These are phyloP conservation scores for Ciconia nigra DNA, from an alignment of 2,797 vertebrate genomes.

Conservation along the genomic window DNA sequence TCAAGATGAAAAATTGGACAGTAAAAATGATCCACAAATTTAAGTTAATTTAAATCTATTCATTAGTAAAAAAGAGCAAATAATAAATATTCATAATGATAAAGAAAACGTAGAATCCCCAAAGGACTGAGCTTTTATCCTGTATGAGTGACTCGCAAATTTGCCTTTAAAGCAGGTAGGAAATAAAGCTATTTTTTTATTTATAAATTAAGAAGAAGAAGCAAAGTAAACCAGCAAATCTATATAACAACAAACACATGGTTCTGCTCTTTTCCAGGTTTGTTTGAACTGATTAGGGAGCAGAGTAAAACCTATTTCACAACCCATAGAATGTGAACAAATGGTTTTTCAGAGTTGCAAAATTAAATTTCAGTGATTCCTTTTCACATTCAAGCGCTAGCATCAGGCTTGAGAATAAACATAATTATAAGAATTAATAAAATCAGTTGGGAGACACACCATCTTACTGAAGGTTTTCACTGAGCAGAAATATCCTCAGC, in stretches of 20 bases:
- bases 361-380: conserved; percentile 20
- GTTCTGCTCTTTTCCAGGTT: background rate
- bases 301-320: background rate
- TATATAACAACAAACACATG: background rate
- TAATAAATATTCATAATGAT: background rate
- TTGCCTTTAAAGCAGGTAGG: background rate
- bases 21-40: background rate
- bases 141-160: background rate
- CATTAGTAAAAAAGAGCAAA: background rate
- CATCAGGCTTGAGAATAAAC: conserved; percentile 3
- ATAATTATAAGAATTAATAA: conserved; percentile 8
- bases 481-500: background rate
- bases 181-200: background rate
- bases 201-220: background rate
- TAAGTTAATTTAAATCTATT: background rate
- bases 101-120: background rate
- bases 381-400: background rate
- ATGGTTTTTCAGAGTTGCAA: background rate
- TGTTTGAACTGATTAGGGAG: background rate
- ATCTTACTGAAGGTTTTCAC: background rate
- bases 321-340: conserved; percentile 1
- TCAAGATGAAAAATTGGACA: background rate
- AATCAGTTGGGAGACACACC: background rate
- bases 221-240: background rate
- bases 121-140: background rate